These are phyloP conservation scores for Neotoma lepida DNA, from an alignment of 2,113 vertebrate genomes.

Conservation along the genomic window DNA sequence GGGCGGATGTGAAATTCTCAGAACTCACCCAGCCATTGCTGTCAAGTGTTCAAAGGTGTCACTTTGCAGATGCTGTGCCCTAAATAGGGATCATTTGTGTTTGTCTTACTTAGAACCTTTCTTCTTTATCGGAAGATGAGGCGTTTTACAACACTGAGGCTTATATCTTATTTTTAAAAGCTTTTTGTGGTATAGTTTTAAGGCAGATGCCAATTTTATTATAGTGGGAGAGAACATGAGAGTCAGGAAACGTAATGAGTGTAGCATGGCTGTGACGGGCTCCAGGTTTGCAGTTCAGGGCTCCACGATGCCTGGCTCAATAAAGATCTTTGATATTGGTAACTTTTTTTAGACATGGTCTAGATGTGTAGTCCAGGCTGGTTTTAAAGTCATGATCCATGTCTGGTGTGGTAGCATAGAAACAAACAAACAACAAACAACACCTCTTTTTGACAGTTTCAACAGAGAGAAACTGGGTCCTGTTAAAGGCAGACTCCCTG, in stretches of 20 bases:
- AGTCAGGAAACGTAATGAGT: background rate
- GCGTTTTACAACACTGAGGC: background rate
- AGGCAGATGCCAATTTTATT: background rate
- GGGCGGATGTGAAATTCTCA: conserved; percentile 6
- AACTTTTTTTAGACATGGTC: background rate
- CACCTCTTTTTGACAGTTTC: conserved; percentile 14
- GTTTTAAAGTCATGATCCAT: background rate
- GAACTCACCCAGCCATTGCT: background rate
- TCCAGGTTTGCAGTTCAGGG: background rate
- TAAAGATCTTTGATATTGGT: background rate
- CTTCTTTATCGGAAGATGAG: background rate
- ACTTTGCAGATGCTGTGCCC: background rate
- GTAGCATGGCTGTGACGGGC: background rate
- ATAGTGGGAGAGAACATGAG: background rate
- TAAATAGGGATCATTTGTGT: background rate
- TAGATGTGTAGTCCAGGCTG: background rate
- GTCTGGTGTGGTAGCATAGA: background rate
- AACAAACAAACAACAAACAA: background rate
- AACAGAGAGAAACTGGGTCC: background rate
- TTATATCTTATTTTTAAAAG: background rate
- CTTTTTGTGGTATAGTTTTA: background rate
- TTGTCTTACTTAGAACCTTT: background rate
- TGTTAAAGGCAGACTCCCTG: conserved; percentile 37
- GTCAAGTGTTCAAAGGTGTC: background rate
- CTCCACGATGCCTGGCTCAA: background rate